Conservation (phyloP, 2,888 invertebrate species). For the Leptopterna dolabrata region DNA sequence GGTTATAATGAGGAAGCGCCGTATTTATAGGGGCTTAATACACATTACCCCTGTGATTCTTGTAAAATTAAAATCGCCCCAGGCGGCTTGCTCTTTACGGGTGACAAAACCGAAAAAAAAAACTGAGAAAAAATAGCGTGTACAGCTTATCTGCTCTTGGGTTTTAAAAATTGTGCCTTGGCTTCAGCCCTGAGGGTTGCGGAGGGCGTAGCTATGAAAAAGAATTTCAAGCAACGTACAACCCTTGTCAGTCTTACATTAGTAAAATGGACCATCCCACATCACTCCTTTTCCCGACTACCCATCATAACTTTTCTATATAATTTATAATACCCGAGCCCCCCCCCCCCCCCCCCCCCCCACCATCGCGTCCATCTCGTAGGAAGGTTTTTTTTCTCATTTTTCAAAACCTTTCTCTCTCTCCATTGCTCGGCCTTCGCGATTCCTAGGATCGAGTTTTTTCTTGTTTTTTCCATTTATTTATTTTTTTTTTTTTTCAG, state of each 20-base stretch:
- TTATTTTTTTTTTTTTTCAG: background rate
- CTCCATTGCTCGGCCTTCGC: background rate
- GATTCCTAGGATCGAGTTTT: conserved; percentile 35
- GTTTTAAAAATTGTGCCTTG: conserved; percentile 57
- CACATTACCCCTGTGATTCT: conserved; percentile 61
- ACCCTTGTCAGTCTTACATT: conserved; percentile 58
- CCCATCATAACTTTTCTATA: conserved; percentile 57
- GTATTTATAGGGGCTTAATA: conserved; percentile 55
- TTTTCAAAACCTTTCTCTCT: conserved; percentile 30
- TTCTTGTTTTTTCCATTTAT: background rate
- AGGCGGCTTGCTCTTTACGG: conserved; percentile 58
- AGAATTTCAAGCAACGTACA: conserved; percentile 52
- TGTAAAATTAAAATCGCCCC: conserved; percentile 63
- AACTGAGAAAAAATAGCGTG: conserved; percentile 27
- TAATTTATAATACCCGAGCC: conserved; percentile 51
- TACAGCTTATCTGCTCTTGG: conserved; percentile 59
- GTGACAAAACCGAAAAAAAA: conserved; percentile 59
- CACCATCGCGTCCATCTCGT: background rate
- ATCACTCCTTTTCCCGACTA: conserved; percentile 35
- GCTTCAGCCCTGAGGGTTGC: conserved; percentile 48
- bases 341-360: background rate
- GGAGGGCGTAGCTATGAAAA: conserved; percentile 45
- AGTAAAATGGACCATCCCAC: conserved; percentile 59
- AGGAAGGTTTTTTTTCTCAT: conserved; percentile 26
- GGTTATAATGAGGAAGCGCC: conserved; percentile 49